A percentile compares a stretch with the other conserved stretches of the same genome.
Conservation (phyloP, 2,888 invertebrate genomes). For the Eledone cirrhosa region DNA sequence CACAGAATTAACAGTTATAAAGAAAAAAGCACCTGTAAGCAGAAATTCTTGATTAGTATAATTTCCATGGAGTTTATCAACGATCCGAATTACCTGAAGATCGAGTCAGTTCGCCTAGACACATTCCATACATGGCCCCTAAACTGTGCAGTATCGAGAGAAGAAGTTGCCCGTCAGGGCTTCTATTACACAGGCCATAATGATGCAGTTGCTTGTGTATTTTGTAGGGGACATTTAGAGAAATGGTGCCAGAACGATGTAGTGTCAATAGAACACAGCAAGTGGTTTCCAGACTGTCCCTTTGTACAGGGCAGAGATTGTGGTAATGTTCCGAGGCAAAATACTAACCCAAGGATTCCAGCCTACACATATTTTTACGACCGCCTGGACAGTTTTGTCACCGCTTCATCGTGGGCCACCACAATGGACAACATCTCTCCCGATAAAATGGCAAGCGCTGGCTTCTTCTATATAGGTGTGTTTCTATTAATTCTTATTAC, state of each 20-base stretch:
- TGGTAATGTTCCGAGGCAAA: slow-evolving; percentile 8
- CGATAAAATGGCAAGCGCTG: slow-evolving; percentile 17
- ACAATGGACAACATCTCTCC: not conserved
- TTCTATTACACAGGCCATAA: not conserved
- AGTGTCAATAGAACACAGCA: slow-evolving; percentile 4
- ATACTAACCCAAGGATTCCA: too few species aligned
- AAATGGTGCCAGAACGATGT: not conserved
- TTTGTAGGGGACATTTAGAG: slow-evolving; percentile 3
- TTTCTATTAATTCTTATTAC: too few species aligned
- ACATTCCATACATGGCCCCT: slow-evolving; percentile 12
- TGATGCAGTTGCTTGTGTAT: not conserved
- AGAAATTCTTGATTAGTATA: too few species aligned
- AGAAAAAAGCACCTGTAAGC: too few species aligned
- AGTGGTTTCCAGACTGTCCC: not conserved
- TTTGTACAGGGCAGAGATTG: not conserved
- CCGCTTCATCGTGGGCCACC: not conserved
- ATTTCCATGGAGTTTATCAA: not conserved
- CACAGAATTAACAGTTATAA: too few species aligned
- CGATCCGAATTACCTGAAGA: not conserved
- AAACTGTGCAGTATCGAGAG: not conserved
- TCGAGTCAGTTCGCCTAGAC: not conserved
- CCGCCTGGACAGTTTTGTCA: slow-evolving; percentile 2
- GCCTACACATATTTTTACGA: slow-evolving; percentile 6
- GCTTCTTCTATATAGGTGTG: slow-evolving; percentile 14
- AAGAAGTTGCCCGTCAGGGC: slow-evolving; percentile 5